phyloP scores from a whole-genome alignment of 2,797 vertebrate genomes.

The Acanthornis magna region DNA sequence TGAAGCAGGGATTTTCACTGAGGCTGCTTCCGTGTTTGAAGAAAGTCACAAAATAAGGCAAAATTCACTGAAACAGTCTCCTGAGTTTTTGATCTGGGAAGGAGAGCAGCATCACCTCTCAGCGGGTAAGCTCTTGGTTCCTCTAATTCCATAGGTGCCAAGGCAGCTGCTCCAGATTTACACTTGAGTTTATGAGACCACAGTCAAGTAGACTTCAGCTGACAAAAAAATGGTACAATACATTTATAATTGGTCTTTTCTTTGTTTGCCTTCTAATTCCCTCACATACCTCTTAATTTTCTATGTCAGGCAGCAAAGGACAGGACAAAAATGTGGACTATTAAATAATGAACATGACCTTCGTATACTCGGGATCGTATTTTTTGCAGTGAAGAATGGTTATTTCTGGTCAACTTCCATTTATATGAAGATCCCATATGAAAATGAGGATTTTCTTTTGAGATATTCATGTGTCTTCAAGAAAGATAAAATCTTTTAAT shows the following conservation, averaged over 20 bases:
- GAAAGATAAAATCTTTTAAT: conserved; percentile 25
- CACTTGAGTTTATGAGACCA: fast-evolving
- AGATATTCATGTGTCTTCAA: not conserved
- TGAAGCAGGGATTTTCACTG: not conserved
- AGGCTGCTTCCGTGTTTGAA: not conserved
- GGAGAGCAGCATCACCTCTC: not conserved
- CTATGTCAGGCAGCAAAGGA: not conserved
- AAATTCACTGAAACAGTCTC: not conserved
- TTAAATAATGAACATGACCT: not conserved
- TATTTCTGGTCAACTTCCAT: conserved; percentile 22
- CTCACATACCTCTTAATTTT: not conserved
- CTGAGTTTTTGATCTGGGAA: not conserved
- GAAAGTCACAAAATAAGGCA: not conserved
- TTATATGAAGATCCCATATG: not conserved
- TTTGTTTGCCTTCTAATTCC: not conserved
- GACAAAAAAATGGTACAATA: not conserved
- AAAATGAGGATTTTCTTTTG: conserved; percentile 30
- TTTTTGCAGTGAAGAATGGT: conserved; percentile 18
- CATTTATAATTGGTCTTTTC: not conserved
- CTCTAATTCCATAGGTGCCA: not conserved
- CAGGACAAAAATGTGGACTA: not conserved
- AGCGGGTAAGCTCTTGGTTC: not conserved
- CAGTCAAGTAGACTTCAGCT: not conserved
- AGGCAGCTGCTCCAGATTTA: not conserved
- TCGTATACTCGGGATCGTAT: not conserved